phyloP scores from a whole-genome alignment of 1,140 invertebrate species.

The Danaus melanippus region DNA sequence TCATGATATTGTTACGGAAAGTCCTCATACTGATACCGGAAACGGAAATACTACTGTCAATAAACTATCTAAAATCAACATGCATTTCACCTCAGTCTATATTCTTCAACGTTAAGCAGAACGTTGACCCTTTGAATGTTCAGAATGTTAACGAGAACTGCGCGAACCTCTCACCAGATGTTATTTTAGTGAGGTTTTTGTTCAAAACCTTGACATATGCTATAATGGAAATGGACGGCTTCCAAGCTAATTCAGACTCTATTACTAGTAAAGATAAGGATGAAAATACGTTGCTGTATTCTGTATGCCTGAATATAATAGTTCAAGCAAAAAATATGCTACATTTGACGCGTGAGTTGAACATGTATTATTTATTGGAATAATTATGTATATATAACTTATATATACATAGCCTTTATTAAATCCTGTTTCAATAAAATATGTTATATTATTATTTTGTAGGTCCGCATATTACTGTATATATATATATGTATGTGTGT shows the following conservation, averaged over 20 bases:
- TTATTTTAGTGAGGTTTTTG: slow-evolving; percentile 78
- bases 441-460: no score
- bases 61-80: slow-evolving; percentile 74
- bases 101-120: slow-evolving; percentile 78
- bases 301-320: slow-evolving; percentile 57
- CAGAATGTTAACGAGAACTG: slow-evolving; percentile 73
- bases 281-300: slow-evolving; percentile 45
- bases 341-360: slow-evolving; percentile 64
- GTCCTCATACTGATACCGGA: slow-evolving; percentile 77
- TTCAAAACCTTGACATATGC: slow-evolving; percentile 74
- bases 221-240: slow-evolving; percentile 64
- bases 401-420: no score
- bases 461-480: no score
- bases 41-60: slow-evolving; percentile 76
- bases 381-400: background rate
- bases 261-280: slow-evolving; percentile 24
- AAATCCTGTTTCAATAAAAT: no score
- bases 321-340: slow-evolving; percentile 67
- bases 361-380: background rate
- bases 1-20: slow-evolving; percentile 75
- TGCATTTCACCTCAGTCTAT: slow-evolving; percentile 71
- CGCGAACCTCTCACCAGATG: slow-evolving; percentile 74
- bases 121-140: slow-evolving; percentile 78
- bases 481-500: no score
- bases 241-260: slow-evolving; percentile 32